Evolutionary conservation across 2,113 vertebrate species (phyloP), one percentile per base, ranked within the genome.

Genomic region (Empidonax alnorum): DNA sequence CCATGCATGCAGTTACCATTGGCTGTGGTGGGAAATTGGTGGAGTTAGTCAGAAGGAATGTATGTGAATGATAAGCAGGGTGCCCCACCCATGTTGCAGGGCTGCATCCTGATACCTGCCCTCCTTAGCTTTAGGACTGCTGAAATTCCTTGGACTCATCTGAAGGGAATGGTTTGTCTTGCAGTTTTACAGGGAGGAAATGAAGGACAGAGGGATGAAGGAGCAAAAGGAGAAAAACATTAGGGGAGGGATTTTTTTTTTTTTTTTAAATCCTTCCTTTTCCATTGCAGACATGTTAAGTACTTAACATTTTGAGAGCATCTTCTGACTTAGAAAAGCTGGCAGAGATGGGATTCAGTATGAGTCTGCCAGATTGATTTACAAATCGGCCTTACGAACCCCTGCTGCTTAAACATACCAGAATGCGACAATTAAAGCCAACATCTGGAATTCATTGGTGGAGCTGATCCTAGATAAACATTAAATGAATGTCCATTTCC

Each of bases 391-490:
- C 96, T 97, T 96, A 93, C 35, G 33, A 97, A 96, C 97, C 96
- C 94, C 92, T 96, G 91, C 96, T 97, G 95, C 93, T 96, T 89
- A 93, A 96, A 95, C 85, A 92, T 84, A 97, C 92, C 94, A 97
- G 91, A 96, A 95, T 93, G 96, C 28, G 23, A 97, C 97, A 97
- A 97, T 97, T 95, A 97, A 97, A 96, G 96, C 96, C 97, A 98
- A 98, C 98, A 99, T 99, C 98, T 99, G 98, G 98, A 98, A 98
- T 94, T 98, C 95, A 98, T 99, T 97, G 94, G 89, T 78, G 86
- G 97, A 97, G 80, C 95, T 98, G 97, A 97, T 97, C 96, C 96
- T 96, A 97, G 95, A 96, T 96, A 97, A 97, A 98, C 97, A 97
- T 81, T 96, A 95, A 96, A 94, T 97, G 94, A 96, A 97, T 83